Conservation (phyloP, 2,888 invertebrate genomes). For the Steromphala cineraria region DNA sequence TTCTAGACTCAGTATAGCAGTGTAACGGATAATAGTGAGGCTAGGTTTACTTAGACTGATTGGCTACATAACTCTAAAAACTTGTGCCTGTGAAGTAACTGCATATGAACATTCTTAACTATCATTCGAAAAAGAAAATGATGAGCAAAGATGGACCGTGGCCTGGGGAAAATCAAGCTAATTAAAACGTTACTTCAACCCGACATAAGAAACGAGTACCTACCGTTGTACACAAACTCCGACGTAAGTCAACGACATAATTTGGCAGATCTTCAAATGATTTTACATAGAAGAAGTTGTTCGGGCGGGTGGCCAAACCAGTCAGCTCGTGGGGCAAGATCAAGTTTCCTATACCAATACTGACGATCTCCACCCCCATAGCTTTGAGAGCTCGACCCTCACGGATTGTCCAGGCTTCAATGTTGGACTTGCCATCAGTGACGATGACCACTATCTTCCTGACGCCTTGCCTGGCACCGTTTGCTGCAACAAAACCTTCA, state of each 20-base stretch:
- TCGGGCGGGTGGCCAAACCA: slow-evolving; percentile 41
- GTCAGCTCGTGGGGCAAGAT: slow-evolving; percentile 41
- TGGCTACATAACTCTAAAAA: too few species aligned
- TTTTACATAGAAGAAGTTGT: slow-evolving; percentile 37
- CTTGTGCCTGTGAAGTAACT: too few species aligned
- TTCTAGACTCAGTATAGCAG: too few species aligned
- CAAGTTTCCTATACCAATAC: slow-evolving; percentile 45
- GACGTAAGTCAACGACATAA: neutral
- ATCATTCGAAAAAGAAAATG: too few species aligned
- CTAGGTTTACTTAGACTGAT: too few species aligned
- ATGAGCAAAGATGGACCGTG: too few species aligned
- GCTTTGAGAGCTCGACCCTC: slow-evolving; percentile 42
- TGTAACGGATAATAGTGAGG: too few species aligned
- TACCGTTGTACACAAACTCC: neutral
- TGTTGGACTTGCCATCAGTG: slow-evolving; percentile 48
- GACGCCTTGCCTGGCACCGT: slow-evolving; percentile 14
- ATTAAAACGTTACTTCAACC: too few species aligned
- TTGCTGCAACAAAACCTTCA: neutral
- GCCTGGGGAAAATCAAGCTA: too few species aligned
- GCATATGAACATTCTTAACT: too few species aligned
- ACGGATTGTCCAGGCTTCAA: slow-evolving; percentile 31
- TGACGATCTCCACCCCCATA: slow-evolving; percentile 34
- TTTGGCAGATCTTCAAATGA: slow-evolving; percentile 42
- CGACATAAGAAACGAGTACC: neutral
- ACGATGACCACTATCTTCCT: slow-evolving; percentile 41